These are phyloP conservation scores for Subanguina moxae DNA, from an alignment of 1,140 invertebrate species.

Conservation along the genomic window DNA sequence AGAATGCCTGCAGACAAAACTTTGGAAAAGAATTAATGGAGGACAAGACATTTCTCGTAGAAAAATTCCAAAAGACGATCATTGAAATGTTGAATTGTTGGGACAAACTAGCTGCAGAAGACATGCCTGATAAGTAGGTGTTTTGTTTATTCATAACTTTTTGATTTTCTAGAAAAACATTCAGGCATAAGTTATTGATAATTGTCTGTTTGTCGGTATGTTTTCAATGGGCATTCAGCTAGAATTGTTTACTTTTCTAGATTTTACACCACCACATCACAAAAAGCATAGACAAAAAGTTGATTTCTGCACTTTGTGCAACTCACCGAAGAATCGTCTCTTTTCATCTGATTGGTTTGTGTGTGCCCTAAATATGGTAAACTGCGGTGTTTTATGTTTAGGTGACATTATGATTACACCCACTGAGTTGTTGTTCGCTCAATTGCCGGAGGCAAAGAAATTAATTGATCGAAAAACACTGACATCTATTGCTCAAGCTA, in stretches of 20 bases:
- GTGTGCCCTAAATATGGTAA: conserved; percentile 11
- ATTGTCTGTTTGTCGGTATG: conserved; percentile 16
- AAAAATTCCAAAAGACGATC: not conserved
- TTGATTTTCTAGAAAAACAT: too few species aligned
- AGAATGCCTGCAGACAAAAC: not conserved
- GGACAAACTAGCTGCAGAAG: conserved; percentile 58
- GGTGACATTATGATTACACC: conserved; percentile 3
- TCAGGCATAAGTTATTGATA: conserved; percentile 67
- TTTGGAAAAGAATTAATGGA: conserved; percentile 2
- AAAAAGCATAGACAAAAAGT: conserved; percentile 70
- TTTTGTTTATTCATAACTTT: too few species aligned
- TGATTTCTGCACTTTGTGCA: conserved; percentile 71
- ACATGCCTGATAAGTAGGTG: conserved; percentile 55
- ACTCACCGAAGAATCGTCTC: conserved; percentile 69
- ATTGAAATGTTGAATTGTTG: not conserved
- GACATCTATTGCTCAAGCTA: not conserved
- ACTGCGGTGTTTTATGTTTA: not conserved
- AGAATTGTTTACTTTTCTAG: conserved; percentile 9
- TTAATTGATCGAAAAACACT: conserved; percentile 13
- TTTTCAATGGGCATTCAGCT: conserved; percentile 4
- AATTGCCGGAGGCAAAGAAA: conserved; percentile 14
- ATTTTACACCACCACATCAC: not conserved
- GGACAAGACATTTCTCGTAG: not conserved
- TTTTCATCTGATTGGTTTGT: conserved; percentile 31
- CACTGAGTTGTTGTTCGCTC: not conserved